These are phyloP conservation scores for Schlechtendalia chinensis DNA, from an alignment of 1,140 invertebrate species.

Conservation along the genomic window DNA sequence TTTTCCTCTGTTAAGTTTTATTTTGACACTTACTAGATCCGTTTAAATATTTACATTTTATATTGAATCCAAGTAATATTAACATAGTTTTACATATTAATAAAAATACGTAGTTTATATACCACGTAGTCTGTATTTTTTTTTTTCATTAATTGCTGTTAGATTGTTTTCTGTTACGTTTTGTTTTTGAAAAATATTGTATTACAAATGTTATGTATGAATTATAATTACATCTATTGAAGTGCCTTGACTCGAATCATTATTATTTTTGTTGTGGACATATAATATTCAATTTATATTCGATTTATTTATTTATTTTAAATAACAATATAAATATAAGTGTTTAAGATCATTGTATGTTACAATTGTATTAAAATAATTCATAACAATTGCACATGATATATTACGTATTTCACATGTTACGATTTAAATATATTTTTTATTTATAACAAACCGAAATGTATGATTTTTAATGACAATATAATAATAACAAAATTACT, in stretches of 20 bases:
- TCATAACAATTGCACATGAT: not conserved
- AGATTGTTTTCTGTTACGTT: conserved; percentile 11
- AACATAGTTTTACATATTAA: not conserved
- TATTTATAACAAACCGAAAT: not conserved
- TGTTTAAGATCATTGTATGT: not conserved
- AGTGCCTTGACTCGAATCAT: not conserved
- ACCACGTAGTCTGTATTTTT: not conserved
- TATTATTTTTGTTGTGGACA: conserved; percentile 9
- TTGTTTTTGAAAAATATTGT: conserved; percentile 15
- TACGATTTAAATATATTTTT: conserved; percentile 1
- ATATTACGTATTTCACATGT: not conserved
- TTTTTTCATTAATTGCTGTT: not conserved
- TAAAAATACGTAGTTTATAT: not conserved
- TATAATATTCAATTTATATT: conserved; percentile 4
- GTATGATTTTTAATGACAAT: not conserved
- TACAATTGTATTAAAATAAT: not conserved
- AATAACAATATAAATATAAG: not conserved
- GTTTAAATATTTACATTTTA: not conserved
- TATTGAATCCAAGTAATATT: conserved; percentile 38
- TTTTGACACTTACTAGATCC: not conserved
- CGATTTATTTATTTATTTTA: not conserved
- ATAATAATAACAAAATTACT: not conserved
- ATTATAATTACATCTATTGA: not conserved
- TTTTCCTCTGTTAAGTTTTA: not conserved
- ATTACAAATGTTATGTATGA: not conserved